Base-by-base conservation (phyloP, 2,888 invertebrate species). In the Rhabditoides inermis region DNA sequence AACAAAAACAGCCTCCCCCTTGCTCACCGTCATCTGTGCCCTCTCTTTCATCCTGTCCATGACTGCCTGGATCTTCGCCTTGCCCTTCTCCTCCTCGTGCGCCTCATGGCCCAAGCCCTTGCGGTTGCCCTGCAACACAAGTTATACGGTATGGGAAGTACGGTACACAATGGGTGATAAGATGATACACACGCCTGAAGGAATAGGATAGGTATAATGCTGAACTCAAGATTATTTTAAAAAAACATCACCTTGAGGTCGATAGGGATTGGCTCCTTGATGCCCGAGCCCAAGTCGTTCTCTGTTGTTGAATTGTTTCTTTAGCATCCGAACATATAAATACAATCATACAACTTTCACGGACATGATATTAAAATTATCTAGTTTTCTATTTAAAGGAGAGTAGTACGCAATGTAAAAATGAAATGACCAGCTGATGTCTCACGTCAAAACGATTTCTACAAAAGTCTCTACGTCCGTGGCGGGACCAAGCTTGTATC, bases 91-190 rank as follows among this genome's bases (percentile, higher is more conserved):
- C 35, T 60, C 56, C 37, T 60, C 61, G 35, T 65, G 53, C 6
- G 58, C 56, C 23, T 65, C 70, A 39, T 67, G 66, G 3, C 72
- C 72, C 23, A 72, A 42, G 23, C 72, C 72, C 23, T 56, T 61
- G 12, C 68, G 46, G 18, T 57, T 52, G 3, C 37, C n/a, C 27
- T 64, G 63, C 18, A 67, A 10, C 18, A 53, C 47, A 15, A 64
- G 27, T 25, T 45, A n/a, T n/a, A n/a, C n/a, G n/a, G n/a, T n/a
- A n/a, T n/a, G n/a, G n/a, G n/a, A n/a, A n/a, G n/a, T n/a, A n/a
- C n/a, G n/a, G n/a, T n/a, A n/a, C n/a, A n/a, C n/a, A n/a, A n/a
- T n/a, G n/a, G n/a, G n/a, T n/a, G n/a, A n/a, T n/a, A n/a, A n/a
- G n/a, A n/a, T n/a, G n/a, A n/a, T n/a, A n/a, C n/a, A n/a, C n/a